Percentiles rank a stretch among this genome's conserved stretches.
phyloP scores from a whole-genome alignment of 2,113 vertebrate genomes.

The Eolophus roseicapilla region DNA sequence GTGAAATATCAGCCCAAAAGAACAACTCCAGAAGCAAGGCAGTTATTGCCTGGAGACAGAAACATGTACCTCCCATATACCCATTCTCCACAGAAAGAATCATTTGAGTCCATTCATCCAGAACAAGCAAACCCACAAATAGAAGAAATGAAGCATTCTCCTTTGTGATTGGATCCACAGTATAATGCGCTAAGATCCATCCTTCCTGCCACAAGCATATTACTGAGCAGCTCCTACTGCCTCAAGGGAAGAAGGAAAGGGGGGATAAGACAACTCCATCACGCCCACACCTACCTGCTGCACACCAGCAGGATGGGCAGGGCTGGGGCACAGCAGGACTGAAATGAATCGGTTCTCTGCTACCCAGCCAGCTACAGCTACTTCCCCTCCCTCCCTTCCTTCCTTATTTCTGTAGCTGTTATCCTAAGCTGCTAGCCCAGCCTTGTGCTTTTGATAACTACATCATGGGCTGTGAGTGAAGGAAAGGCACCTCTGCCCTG shows the following conservation, averaged over 20 bases:
- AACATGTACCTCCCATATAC: background rate
- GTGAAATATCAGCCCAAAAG: conserved; percentile 3
- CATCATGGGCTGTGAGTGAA: background rate
- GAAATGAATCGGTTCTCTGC: background rate
- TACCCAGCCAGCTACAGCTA: background rate
- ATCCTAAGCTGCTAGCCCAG: background rate
- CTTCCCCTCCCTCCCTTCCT: background rate
- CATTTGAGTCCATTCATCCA: background rate
- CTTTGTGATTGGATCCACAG: background rate
- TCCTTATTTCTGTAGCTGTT: background rate
- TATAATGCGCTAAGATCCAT: background rate
- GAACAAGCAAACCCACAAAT: background rate
- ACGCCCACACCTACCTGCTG: background rate
- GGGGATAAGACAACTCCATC: background rate
- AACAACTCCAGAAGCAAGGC: background rate
- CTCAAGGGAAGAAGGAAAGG: background rate
- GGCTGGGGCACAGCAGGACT: background rate
- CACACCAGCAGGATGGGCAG: background rate
- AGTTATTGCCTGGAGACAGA: background rate
- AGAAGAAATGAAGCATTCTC: background rate
- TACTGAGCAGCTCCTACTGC: background rate
- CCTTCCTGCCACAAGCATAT: background rate
- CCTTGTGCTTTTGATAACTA: background rate
- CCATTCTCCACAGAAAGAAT: background rate
- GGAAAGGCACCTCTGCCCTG: background rate